Percentiles rank a stretch among this genome's conserved stretches.
These are phyloP conservation scores for Apolygus lucorum DNA, from an alignment of 1,140 invertebrate species.

Conservation along the genomic window DNA sequence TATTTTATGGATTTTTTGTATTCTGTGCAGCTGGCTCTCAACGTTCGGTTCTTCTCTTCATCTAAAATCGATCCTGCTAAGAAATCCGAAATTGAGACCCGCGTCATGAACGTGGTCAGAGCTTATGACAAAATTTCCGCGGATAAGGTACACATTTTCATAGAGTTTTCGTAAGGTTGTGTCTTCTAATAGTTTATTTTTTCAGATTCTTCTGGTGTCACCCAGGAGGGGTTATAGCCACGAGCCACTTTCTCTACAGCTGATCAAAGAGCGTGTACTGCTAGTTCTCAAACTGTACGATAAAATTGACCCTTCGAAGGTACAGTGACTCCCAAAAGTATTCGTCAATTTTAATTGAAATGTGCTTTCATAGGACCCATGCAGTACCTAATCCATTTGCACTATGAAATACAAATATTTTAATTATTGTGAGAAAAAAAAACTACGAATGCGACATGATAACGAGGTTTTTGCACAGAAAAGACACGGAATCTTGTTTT, in stretches of 20 bases:
- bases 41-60: not conserved
- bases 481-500: no score
- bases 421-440: no score
- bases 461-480: no score
- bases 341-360: slow-evolving; percentile 3
- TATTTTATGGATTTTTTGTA: slow-evolving; percentile 7
- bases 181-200: slow-evolving; percentile 46
- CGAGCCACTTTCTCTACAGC: slow-evolving; percentile 58
- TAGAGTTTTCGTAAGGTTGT: slow-evolving; percentile 34
- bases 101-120: slow-evolving; percentile 66
- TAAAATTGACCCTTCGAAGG: slow-evolving; percentile 88
- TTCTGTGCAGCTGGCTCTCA: no score
- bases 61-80: slow-evolving; percentile 10
- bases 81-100: slow-evolving; percentile 51
- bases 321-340: no score
- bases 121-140: slow-evolving; percentile 69
- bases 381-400: no score
- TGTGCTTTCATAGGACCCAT: not conserved
- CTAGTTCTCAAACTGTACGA: slow-evolving; percentile 93
- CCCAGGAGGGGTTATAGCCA: slow-evolving; percentile 59
- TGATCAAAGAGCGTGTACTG: slow-evolving; percentile 78
- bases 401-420: no score
- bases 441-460: no score
- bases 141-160: slow-evolving; percentile 55
- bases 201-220: slow-evolving; percentile 50